These are phyloP conservation scores for Keiferia lycopersicella DNA, from an alignment of 2,888 invertebrate genomes.

Conservation along the genomic window DNA sequence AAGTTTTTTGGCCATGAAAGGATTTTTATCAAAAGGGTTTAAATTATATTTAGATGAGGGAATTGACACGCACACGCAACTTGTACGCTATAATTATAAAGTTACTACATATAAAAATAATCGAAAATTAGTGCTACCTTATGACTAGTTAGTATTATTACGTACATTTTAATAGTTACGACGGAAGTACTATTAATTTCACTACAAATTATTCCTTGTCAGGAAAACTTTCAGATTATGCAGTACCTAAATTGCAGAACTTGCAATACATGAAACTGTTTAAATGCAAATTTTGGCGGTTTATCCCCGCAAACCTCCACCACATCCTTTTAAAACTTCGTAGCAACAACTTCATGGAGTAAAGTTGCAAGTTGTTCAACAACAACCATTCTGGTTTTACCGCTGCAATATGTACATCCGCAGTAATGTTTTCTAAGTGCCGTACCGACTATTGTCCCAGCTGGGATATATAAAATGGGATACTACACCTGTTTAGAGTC, in stretches of 20 bases:
- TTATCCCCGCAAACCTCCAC: background rate
- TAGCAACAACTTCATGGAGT: background rate
- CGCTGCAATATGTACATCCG: background rate
- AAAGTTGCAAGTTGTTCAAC: background rate
- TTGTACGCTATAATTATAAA: too few relatives aligned
- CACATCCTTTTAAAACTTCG: conserved; percentile 2
- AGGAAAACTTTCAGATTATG: background rate
- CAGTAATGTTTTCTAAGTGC: background rate
- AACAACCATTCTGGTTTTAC: background rate
- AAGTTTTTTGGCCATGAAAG: too few relatives aligned
- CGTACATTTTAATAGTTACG: too few relatives aligned
- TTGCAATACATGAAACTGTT: background rate
- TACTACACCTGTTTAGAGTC: too few relatives aligned
- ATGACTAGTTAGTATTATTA: too few relatives aligned
- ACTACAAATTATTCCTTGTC: background rate
- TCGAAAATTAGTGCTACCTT: too few relatives aligned
- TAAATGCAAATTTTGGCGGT: background rate
- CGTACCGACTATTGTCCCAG: background rate
- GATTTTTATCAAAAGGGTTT: too few relatives aligned
- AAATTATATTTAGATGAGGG: too few relatives aligned
- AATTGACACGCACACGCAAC: too few relatives aligned
- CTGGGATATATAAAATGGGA: too few relatives aligned
- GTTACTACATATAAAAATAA: too few relatives aligned
- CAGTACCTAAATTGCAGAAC: background rate
- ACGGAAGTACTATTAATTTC: too few relatives aligned